phyloP scores from a whole-genome alignment of 2,888 invertebrate genomes.

The Rhorus exstirpatorius region DNA sequence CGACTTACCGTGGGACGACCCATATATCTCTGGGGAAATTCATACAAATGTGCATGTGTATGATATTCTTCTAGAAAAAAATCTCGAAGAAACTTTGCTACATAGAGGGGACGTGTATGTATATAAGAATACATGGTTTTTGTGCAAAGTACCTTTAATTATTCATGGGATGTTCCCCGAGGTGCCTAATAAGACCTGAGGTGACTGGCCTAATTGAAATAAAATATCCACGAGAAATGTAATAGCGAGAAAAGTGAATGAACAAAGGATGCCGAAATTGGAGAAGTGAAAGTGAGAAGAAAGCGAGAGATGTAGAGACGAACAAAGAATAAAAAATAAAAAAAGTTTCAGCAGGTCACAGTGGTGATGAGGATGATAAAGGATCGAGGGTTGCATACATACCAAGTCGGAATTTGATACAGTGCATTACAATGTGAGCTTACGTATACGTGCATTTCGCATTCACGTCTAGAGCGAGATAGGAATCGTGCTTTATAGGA shows the following conservation, averaged over 20 bases:
- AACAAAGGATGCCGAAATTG: slow-evolving; percentile 50
- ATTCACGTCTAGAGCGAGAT: no score
- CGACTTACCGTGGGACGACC: no score
- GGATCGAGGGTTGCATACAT: slow-evolving; percentile 46
- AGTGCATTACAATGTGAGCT: slow-evolving; percentile 13
- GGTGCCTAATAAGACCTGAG: slow-evolving; percentile 35
- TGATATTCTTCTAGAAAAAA: neutral
- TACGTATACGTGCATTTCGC: no score
- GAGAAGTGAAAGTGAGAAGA: slow-evolving; percentile 3
- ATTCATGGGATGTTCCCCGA: slow-evolving; percentile 29
- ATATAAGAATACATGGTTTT: neutral
- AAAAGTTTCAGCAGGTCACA: slow-evolving; percentile 81
- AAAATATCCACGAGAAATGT: slow-evolving; percentile 28
- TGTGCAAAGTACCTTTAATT: slow-evolving; percentile 40
- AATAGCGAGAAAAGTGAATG: slow-evolving; percentile 44
- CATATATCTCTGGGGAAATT: slow-evolving; percentile 23
- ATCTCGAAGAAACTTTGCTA: neutral
- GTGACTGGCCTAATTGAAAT: slow-evolving; percentile 43
- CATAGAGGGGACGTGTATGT: slow-evolving; percentile 9
- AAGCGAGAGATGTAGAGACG: slow-evolving; percentile 24
- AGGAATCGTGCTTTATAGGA: slow-evolving; percentile 13
- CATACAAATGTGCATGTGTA: slow-evolving; percentile 21
- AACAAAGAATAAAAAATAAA: slow-evolving; percentile 50
- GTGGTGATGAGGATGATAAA: slow-evolving; percentile 55
- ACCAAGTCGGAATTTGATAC: slow-evolving; percentile 8